Conservation (phyloP, 2,888 invertebrate genomes). For the Bombylius major region DNA sequence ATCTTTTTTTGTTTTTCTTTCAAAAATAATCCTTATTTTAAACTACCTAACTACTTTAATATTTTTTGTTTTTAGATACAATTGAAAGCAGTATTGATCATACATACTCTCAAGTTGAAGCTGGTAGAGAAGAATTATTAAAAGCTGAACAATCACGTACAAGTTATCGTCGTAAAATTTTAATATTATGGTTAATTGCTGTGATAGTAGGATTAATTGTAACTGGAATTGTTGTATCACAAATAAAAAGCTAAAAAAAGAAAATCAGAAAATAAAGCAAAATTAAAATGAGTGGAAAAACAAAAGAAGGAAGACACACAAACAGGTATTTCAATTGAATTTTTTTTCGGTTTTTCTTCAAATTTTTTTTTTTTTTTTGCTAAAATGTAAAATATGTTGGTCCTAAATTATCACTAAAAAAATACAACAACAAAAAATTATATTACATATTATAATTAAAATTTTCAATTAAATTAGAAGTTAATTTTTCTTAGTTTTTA, state of each 20-base stretch:
- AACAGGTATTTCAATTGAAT: too few relatives aligned
- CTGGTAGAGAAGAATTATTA: constrained; percentile 64
- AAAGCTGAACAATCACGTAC: constrained; percentile 72
- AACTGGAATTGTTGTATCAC: constrained; percentile 52
- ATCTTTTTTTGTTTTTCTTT: not conserved
- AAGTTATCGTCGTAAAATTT: constrained; percentile 60
- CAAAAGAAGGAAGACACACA: too few relatives aligned
- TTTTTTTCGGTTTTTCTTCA: too few relatives aligned
- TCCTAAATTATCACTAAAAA: too few relatives aligned
- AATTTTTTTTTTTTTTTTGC: too few relatives aligned
- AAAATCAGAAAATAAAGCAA: too few relatives aligned
- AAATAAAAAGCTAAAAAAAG: constrained; percentile 39
- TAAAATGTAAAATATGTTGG: too few relatives aligned
- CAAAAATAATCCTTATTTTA: not conserved
- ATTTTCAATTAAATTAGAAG: too few relatives aligned
- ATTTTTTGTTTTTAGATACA: constrained; percentile 48
- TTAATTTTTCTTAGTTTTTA: too few relatives aligned
- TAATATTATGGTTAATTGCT: constrained; percentile 54
- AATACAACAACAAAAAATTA: too few relatives aligned
- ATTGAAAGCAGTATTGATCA: constrained; percentile 73
- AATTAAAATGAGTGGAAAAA: too few relatives aligned
- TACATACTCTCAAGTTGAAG: constrained; percentile 60
- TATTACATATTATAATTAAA: too few relatives aligned
- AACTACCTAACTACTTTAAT: not conserved
- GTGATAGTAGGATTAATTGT: constrained; percentile 53